Percentiles rank a stretch among this genome's conserved stretches.
Evolutionary conservation across 2,797 vertebrate genomes (phyloP).

Genomic region (Ibycter americanus): DNA sequence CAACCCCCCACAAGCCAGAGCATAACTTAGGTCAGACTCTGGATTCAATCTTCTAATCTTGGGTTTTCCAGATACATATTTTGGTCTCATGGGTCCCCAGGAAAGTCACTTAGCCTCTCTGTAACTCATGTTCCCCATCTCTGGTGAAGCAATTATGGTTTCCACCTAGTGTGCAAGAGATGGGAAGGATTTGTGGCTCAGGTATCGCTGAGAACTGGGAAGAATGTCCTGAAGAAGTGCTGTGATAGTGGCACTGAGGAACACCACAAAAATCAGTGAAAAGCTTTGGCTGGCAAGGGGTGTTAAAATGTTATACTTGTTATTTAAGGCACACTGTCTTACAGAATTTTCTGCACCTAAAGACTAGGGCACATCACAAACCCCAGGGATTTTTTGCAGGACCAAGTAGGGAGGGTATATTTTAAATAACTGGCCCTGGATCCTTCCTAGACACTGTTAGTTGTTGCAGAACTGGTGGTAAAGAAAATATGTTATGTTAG

Average conservation of each 20-base stretch:
- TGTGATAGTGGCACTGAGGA: rapidly evolving
- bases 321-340: not conserved
- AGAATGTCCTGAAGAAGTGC: not conserved
- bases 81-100: not conserved
- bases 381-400: not conserved
- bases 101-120: not conserved
- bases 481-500: slow-evolving; percentile 40
- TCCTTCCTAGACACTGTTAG: not conserved
- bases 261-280: not conserved
- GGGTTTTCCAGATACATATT: not conserved
- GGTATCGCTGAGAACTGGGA: not conserved
- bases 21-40: not conserved
- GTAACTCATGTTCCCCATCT: not conserved
- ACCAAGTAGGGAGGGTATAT: not conserved
- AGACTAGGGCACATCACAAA: not conserved
- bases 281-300: not conserved
- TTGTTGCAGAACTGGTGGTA: not conserved
- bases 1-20: not conserved
- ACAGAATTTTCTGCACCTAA: not conserved
- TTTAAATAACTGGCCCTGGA: not conserved
- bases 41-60: not conserved
- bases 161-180: slow-evolving; percentile 27
- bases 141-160: slow-evolving; percentile 5
- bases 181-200: not conserved
- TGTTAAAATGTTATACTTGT: not conserved